Conservation (phyloP, 2,113 vertebrate species). For the Cyanocitta stelleri region DNA sequence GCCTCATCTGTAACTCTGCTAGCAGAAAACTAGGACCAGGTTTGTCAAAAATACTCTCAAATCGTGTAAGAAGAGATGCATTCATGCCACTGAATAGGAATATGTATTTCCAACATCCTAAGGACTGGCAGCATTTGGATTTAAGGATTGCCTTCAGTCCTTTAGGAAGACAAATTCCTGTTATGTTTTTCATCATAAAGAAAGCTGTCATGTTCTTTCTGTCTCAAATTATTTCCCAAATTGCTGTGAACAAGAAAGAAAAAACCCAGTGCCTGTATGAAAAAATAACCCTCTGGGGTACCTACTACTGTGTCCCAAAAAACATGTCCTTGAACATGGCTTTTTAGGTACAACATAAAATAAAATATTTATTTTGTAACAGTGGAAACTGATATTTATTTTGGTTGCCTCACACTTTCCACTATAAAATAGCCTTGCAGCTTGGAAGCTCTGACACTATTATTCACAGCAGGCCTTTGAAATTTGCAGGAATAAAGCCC, state of each 20-base stretch:
- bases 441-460: neutral
- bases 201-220: neutral
- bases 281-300: neutral
- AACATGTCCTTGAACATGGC: neutral
- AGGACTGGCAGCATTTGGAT: neutral
- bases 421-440: slow-evolving; percentile 9
- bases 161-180: neutral
- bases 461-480: slow-evolving; percentile 35
- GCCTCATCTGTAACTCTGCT: slow-evolving; percentile 23
- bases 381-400: slow-evolving; percentile 22
- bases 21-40: slow-evolving; percentile 32
- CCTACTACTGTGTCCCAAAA: neutral
- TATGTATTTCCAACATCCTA: neutral
- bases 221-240: neutral
- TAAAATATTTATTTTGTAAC: neutral
- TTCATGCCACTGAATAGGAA: neutral
- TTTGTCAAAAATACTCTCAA: slow-evolving; percentile 9
- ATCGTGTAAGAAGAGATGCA: neutral
- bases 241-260: neutral
- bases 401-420: slow-evolving; percentile 42
- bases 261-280: neutral
- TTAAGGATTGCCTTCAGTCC: neutral
- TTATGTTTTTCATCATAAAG: neutral
- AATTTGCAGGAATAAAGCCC: slow-evolving; percentile 21
- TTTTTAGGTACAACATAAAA: neutral